phyloP scores from a whole-genome alignment of 2,797 vertebrate species.

The Myiotriccus ornatus region DNA sequence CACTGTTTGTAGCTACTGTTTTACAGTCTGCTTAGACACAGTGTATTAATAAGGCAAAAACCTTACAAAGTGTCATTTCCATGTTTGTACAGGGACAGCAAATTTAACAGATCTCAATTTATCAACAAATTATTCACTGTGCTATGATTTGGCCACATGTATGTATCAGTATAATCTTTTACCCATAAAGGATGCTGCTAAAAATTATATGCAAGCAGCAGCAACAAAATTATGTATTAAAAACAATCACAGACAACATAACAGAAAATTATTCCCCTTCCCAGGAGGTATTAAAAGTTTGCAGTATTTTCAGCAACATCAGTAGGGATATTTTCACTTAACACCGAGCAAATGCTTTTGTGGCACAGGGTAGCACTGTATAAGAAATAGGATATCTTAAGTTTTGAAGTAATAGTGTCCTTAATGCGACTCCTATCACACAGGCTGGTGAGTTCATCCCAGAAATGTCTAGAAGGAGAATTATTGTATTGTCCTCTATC shows the following conservation, averaged over 20 bases:
- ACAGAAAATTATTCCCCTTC: not conserved
- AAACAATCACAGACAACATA: not conserved
- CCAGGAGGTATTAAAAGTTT: not conserved
- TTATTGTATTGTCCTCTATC: accelerated
- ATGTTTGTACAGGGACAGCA: not conserved
- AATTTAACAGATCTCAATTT: not conserved
- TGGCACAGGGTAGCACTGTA: not conserved
- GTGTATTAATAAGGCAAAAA: not conserved
- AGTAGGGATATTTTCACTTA: not conserved
- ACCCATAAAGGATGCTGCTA: not conserved
- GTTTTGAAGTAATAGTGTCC: not conserved
- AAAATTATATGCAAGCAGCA: not conserved
- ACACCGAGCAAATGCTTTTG: accelerated
- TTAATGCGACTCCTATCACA: not conserved
- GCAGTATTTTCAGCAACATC: not conserved
- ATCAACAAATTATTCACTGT: not conserved
- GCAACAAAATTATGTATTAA: not conserved
- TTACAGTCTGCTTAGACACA: not conserved
- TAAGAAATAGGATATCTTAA: not conserved
- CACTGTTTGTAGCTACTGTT: not conserved
- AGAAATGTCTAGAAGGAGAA: not conserved
- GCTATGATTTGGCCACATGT: not conserved
- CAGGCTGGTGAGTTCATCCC: not conserved
- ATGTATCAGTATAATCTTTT: not conserved
- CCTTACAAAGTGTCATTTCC: not conserved